Evolutionary conservation across 2,113 vertebrate genomes (phyloP).

Genomic region (Pogonocichla stellata): DNA sequence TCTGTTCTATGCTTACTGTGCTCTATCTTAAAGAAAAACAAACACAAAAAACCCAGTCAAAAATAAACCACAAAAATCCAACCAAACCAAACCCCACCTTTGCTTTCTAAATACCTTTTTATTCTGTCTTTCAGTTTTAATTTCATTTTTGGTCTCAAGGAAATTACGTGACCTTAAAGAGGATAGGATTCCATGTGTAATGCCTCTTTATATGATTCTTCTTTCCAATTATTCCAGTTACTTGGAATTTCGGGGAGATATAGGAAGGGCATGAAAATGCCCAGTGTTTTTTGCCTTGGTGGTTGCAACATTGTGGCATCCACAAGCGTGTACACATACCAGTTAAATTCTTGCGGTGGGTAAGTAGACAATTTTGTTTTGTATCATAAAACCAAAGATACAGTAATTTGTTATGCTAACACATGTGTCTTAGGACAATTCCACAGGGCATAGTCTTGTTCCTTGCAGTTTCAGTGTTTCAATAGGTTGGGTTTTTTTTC

Average conservation of each 20-base stretch:
- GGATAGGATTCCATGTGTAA: background rate
- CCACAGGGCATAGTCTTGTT: background rate
- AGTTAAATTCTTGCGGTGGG: background rate
- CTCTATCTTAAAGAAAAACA: background rate
- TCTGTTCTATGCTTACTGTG: background rate
- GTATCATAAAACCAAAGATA: background rate
- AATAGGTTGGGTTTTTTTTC: background rate
- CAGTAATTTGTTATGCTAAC: background rate
- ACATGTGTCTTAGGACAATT: background rate
- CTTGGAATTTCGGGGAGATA: constrained; percentile 8
- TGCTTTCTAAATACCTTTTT: background rate
- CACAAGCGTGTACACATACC: background rate
- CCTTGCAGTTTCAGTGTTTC: background rate
- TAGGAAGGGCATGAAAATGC: background rate
- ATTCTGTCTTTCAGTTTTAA: background rate
- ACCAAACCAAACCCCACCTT: background rate
- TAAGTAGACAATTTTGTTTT: background rate
- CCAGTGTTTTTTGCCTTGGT: background rate
- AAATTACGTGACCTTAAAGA: background rate
- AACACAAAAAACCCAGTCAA: background rate
- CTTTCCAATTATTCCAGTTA: constrained; percentile 3
- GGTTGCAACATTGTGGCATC: background rate
- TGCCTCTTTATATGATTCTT: background rate
- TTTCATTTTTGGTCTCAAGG: background rate
- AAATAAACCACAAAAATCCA: background rate